Conservation (phyloP, 2,797 vertebrate species). For the Epinephelus awoara region DNA sequence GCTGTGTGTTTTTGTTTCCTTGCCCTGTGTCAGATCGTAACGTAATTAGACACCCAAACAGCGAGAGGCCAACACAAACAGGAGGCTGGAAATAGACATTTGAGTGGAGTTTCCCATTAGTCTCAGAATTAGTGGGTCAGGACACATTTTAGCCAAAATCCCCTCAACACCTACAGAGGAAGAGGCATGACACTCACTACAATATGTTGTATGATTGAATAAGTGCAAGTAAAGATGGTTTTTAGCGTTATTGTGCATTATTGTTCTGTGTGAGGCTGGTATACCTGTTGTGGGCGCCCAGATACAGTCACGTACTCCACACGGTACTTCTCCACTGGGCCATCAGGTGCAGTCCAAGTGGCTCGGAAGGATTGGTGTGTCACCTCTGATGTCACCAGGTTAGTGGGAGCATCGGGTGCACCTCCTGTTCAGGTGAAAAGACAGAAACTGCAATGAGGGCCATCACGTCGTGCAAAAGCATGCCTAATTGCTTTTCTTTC, state of each 20-base stretch:
- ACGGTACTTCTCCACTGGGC: conserved; percentile 92
- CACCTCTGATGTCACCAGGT: conserved; percentile 93
- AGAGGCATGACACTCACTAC: background rate
- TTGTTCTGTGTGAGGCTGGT: too few species aligned
- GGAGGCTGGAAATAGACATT: conserved; percentile 49
- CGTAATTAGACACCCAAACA: conserved; percentile 59
- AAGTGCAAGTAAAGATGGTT: background rate
- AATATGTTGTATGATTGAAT: background rate
- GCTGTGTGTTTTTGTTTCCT: conserved; percentile 62
- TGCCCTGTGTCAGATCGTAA: conserved; percentile 44
- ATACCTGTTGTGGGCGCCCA: conserved; percentile 90
- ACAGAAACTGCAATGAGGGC: conserved; percentile 9
- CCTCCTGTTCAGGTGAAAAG: conserved; percentile 73
- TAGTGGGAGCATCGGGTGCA: conserved; percentile 88
- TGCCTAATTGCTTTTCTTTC: too few species aligned
- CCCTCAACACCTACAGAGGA: conserved; percentile 1
- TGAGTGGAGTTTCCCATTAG: conserved; percentile 57
- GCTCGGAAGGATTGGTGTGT: conserved; percentile 94
- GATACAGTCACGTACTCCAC: conserved; percentile 92
- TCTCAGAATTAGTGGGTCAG: conserved; percentile 32
- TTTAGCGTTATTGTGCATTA: too few species aligned
- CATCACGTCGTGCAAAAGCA: background rate
- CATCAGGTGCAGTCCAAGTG: conserved; percentile 92
- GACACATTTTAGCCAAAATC: conserved; percentile 25
- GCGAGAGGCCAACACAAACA: conserved; percentile 65